Conservation (phyloP, 2,113 vertebrate genomes). For the Eubucco bourcierii region DNA sequence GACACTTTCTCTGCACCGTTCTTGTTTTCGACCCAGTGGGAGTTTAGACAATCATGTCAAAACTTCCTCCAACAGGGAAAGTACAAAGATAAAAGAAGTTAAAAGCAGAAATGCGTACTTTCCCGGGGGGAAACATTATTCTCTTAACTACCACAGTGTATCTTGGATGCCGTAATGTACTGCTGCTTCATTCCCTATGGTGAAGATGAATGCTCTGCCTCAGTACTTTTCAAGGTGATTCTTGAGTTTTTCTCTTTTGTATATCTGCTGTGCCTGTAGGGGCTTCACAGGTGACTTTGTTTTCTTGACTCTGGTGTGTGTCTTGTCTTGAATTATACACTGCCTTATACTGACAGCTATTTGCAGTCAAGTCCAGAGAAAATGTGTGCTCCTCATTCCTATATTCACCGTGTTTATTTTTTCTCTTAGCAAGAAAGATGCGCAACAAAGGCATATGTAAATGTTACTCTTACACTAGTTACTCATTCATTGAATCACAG, state of each 20-base stretch:
- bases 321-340: neutral
- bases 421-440: neutral
- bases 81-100: neutral
- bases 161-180: neutral
- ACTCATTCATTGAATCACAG: neutral
- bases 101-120: neutral
- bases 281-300: neutral
- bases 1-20: neutral
- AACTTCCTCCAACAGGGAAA: neutral
- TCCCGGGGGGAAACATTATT: neutral
- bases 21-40: neutral
- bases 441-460: neutral
- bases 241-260: constrained; percentile 3
- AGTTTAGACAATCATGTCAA: neutral
- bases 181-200: neutral
- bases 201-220: constrained; percentile 7
- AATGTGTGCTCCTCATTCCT: neutral
- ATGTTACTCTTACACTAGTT: neutral
- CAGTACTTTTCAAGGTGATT: constrained; percentile 52
- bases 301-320: neutral
- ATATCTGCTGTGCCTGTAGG: constrained; percentile 13
- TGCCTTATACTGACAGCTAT: neutral
- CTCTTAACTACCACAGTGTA: neutral
- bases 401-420: neutral
- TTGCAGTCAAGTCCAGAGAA: neutral